A percentile compares a stretch with the other conserved stretches of the same genome.
Conservation (phyloP, 2,888 invertebrate species). For the Andricus curvator region DNA sequence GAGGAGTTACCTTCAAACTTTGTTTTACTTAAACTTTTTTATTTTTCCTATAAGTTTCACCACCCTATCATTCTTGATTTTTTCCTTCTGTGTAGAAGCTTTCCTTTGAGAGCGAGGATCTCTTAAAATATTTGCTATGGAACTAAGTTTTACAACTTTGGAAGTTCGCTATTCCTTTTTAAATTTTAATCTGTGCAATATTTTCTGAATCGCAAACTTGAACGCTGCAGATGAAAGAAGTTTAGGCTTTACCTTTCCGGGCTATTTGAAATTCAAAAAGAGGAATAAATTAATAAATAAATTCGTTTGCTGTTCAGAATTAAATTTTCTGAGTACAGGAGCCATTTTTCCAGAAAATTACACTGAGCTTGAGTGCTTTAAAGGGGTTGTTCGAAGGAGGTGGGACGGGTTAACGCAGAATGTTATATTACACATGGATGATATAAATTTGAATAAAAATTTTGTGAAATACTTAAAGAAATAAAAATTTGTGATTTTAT, state of each 20-base stretch:
- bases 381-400: no score
- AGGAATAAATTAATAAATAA: no score
- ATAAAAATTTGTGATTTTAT: no score
- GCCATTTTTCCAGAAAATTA: background rate
- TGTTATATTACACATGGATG: no score
- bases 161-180: slow-evolving; percentile 3
- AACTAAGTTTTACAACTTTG: background rate
- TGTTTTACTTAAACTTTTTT: background rate
- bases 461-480: no score
- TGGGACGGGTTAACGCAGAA: no score
- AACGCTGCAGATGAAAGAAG: slow-evolving; percentile 22
- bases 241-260: background rate
- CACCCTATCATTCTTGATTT: background rate
- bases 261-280: background rate
- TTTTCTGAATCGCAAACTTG: slow-evolving; percentile 24
- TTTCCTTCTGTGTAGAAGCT: background rate
- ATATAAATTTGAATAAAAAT: no score
- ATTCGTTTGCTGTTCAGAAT: background rate
- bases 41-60: background rate
- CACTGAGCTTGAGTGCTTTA: no score
- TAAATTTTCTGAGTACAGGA: background rate
- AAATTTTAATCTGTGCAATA: slow-evolving; percentile 21
- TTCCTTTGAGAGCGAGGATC: background rate
- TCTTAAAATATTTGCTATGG: slow-evolving; percentile 13
- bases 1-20: no score